Conservation (phyloP, 2,113 vertebrate species). For the Tringa solitaria region DNA sequence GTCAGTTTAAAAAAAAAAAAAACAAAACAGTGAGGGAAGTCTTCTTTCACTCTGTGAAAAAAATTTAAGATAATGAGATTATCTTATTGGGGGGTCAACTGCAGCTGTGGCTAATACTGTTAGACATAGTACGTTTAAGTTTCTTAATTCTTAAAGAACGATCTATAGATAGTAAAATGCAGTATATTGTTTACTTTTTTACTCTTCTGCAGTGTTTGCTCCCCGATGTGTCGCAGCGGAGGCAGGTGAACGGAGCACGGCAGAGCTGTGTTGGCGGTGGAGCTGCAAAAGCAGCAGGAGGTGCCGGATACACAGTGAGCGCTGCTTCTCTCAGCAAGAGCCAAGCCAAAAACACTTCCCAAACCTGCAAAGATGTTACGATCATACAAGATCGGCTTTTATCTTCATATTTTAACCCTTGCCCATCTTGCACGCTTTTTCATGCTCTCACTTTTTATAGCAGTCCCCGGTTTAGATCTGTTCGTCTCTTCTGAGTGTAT, state of each 20-base stretch:
- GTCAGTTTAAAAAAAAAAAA: neutral
- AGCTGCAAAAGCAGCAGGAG: too few relatives aligned
- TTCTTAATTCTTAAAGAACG: neutral
- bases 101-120: neutral
- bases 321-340: neutral
- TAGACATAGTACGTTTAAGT: neutral
- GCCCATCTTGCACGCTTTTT: neutral
- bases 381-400: neutral
- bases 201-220: neutral
- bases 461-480: neutral
- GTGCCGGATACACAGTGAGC: neutral
- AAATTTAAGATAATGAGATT: neutral
- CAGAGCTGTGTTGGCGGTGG: too few relatives aligned
- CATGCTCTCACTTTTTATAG: neutral
- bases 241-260: neutral
- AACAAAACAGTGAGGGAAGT: neutral
- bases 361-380: neutral
- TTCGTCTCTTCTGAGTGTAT: neutral
- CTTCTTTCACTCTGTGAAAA: neutral
- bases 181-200: neutral
- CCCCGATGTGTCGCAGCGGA: neutral
- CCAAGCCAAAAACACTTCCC: neutral
- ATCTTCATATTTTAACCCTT: neutral
- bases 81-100: too few relatives aligned
- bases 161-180: neutral